These are phyloP conservation scores for Ceratotherium simum DNA, from an alignment of 2,113 vertebrate species.

Conservation along the genomic window DNA sequence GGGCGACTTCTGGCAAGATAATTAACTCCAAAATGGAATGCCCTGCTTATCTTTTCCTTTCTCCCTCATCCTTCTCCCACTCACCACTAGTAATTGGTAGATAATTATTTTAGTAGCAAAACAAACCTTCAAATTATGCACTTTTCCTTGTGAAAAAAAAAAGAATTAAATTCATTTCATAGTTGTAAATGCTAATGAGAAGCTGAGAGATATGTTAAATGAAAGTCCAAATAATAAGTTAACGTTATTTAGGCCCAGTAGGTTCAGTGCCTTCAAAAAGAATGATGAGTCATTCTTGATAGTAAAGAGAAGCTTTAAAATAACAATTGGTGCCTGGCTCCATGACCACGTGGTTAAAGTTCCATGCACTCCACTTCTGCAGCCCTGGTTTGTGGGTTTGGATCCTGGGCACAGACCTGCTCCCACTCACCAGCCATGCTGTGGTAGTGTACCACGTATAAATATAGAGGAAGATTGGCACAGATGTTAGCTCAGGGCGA, in stretches of 20 bases:
- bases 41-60: not conserved
- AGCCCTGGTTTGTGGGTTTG: no score
- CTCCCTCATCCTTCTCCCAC: not conserved
- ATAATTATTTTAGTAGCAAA: conserved; percentile 71
- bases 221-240: conserved; percentile 62
- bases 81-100: conserved; percentile 58
- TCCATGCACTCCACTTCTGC: no score
- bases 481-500: no score
- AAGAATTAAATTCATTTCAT: conserved; percentile 60
- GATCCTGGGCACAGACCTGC: no score
- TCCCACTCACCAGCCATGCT: no score
- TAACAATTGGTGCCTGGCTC: no score
- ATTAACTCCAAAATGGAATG: conserved; percentile 65
- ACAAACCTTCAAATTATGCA: conserved; percentile 75
- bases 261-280: not conserved
- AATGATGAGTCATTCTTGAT: conserved; percentile 27
- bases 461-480: no score
- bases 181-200: conserved; percentile 73
- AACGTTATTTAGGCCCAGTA: conserved; percentile 61
- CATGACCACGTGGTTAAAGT: no score
- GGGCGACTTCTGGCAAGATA: conserved; percentile 72
- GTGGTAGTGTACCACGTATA: no score
- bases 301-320: conserved; percentile 53
- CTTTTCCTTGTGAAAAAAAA: conserved; percentile 71
- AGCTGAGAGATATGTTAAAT: conserved; percentile 26